phyloP scores from a whole-genome alignment of 2,797 vertebrate genomes.

The Loris lydekkerianus region DNA sequence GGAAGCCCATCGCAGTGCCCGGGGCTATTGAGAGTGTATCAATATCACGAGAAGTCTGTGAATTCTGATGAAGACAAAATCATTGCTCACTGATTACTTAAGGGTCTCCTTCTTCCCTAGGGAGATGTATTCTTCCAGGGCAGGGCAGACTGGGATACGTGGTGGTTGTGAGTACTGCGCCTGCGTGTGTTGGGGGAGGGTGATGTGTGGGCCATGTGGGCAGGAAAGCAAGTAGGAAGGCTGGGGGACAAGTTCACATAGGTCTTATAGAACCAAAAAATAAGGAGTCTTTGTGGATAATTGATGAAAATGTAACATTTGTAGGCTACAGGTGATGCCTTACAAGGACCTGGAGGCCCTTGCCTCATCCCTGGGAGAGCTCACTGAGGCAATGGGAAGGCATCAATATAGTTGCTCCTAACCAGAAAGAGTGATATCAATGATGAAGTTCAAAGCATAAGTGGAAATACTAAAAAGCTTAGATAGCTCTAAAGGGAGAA shows the following conservation, averaged over 20 bases:
- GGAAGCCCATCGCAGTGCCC: neutral
- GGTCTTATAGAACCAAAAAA: neutral
- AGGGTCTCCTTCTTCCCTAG: neutral
- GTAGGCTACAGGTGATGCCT: neutral
- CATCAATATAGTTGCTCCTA: neutral
- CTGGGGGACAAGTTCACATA: too few species aligned
- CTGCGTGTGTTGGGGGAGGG: neutral
- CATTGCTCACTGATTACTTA: neutral
- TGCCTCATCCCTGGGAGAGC: neutral
- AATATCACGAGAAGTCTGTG: neutral
- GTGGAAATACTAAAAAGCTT: neutral
- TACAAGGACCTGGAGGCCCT: neutral
- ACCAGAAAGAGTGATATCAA: neutral
- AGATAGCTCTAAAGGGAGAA: neutral
- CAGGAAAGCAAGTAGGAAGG: neutral
- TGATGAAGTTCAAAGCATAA: neutral
- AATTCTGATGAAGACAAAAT: neutral
- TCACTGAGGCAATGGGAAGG: too few species aligned
- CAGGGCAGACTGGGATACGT: too few species aligned
- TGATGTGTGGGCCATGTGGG: too few species aligned
- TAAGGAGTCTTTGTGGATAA: neutral
- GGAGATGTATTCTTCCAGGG: neutral
- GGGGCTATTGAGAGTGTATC: neutral
- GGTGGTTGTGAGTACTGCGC: too few species aligned
- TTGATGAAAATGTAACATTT: rapidly evolving